phyloP scores from a whole-genome alignment of 1,140 invertebrate species.

The Drosophila arizonae region DNA sequence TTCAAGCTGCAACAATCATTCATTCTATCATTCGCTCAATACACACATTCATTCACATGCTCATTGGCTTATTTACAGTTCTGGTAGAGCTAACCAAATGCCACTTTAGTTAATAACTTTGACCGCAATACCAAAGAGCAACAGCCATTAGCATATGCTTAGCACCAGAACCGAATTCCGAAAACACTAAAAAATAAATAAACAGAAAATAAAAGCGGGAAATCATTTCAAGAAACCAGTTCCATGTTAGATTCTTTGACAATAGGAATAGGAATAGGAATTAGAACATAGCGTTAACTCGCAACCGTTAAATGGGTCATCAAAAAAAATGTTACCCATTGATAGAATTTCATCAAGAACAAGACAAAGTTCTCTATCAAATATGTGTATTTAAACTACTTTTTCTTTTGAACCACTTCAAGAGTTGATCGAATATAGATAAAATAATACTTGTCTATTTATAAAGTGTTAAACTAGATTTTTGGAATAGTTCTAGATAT shows the following conservation, averaged over 20 bases:
- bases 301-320: conserved; percentile 55
- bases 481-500: too few species aligned
- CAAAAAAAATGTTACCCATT: conserved; percentile 48
- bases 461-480: too few species aligned
- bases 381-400: background rate
- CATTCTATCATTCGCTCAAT: conserved; percentile 9
- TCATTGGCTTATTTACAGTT: conserved; percentile 41
- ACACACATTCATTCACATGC: conserved; percentile 7
- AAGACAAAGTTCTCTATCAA: background rate
- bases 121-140: conserved; percentile 70
- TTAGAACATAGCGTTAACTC: conserved; percentile 6
- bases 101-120: conserved; percentile 74
- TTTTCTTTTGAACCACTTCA: too few species aligned
- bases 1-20: conserved; percentile 12
- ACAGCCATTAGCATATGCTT: conserved; percentile 76
- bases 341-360: conserved; percentile 52
- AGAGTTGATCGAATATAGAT: background rate
- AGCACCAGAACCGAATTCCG: conserved; percentile 63
- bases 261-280: conserved; percentile 27
- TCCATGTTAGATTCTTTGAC: conserved; percentile 13
- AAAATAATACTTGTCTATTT: background rate
- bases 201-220: background rate
- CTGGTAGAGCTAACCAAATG: conserved; percentile 39
- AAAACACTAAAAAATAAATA: background rate
- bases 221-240: conserved; percentile 1